phyloP scores from a whole-genome alignment of 2,888 invertebrate genomes.

The Uloborus plumipes region DNA sequence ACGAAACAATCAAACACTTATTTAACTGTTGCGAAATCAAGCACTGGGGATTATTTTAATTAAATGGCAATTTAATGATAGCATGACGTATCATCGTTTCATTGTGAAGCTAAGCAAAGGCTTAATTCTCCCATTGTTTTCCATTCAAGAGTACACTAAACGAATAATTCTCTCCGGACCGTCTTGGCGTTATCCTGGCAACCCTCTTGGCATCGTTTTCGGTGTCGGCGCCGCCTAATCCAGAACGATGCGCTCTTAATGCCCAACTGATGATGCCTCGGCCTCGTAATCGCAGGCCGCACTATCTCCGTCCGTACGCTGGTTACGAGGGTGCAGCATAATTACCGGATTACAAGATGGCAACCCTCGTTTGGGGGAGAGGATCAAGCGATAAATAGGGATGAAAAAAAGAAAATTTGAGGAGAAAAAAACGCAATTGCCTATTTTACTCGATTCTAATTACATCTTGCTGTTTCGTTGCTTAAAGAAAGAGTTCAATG shows the following conservation, averaged over 20 bases:
- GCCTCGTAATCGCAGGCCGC: slow-evolving; percentile 31
- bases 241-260: slow-evolving; percentile 34
- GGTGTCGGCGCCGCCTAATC: slow-evolving; percentile 41
- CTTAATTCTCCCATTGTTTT: too few species aligned
- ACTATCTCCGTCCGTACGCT: slow-evolving; percentile 22
- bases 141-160: too few species aligned
- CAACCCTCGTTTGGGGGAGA: neutral
- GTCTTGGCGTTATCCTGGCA: slow-evolving; percentile 22
- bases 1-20: too few species aligned
- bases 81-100: too few species aligned
- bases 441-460: slow-evolving; percentile 30
- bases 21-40: too few species aligned
- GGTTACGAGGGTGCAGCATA: slow-evolving; percentile 35
- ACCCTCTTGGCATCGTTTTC: slow-evolving; percentile 17
- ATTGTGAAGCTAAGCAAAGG: too few species aligned
- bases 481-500: neutral
- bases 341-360: slow-evolving; percentile 45
- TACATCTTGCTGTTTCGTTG: neutral
- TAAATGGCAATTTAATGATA: too few species aligned
- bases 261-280: slow-evolving; percentile 54
- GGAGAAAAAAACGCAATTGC: neutral
- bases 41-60: too few species aligned
- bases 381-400: slow-evolving; percentile 1
- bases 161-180: neutral
- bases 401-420: slow-evolving; percentile 1